These are phyloP conservation scores for Eunapius fragilis DNA, from an alignment of 37 sponge, comb jelly and placozoan species.

Conservation along the genomic window DNA sequence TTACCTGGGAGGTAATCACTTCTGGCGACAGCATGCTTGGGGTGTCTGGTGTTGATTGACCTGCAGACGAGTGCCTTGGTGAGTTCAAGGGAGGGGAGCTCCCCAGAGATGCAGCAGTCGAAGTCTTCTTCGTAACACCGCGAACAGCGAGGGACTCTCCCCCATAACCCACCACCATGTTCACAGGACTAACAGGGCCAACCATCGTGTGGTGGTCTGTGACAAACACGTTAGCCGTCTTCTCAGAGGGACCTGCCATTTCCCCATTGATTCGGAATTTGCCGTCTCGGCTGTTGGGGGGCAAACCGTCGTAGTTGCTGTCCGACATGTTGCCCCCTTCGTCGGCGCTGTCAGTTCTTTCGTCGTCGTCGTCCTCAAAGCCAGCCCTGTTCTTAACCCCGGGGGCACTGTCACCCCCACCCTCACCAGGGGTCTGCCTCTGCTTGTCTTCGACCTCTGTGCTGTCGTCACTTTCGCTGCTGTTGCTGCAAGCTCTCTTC, in stretches of 20 bases:
- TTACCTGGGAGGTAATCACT: not conserved
- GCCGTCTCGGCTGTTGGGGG: not conserved
- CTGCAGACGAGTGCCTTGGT: not conserved
- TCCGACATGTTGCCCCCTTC: not conserved
- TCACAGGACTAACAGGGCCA: not conserved
- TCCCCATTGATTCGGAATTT: not conserved
- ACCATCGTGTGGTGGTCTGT: not conserved
- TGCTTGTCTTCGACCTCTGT: not conserved
- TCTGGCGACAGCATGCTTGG: not conserved
- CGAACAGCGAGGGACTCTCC: not conserved
- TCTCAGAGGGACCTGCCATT: not conserved
- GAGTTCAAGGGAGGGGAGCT: not conserved
- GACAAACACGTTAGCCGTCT: not conserved
- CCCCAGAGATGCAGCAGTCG: not conserved
- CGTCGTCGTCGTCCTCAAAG: not conserved
- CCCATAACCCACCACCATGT: not conserved
- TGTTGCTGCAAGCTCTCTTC: not conserved
- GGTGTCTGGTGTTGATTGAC: not conserved
- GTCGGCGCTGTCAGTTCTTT: not conserved
- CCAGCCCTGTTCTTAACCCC: not conserved
- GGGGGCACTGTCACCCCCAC: not conserved
- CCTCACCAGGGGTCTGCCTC: not conserved
- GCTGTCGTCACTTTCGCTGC: not conserved
- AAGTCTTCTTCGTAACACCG: not conserved
- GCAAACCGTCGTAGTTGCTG: not conserved